Evolutionary conservation across 2,888 invertebrate genomes (phyloP).

Genomic region (Nemapogon koenigi): DNA sequence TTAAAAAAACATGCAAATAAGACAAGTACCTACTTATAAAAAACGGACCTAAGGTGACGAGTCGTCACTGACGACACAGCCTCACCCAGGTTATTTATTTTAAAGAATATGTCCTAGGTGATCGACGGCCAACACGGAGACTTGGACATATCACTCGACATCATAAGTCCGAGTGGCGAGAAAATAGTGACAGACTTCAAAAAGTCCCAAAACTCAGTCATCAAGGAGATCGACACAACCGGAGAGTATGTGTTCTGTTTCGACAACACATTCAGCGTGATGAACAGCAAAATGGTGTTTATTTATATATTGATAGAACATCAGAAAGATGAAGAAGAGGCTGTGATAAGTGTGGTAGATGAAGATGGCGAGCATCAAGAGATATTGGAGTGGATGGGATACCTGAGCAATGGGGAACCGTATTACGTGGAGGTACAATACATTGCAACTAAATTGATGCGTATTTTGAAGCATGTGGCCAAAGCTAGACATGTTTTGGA

Average conservation of each 20-base stretch:
- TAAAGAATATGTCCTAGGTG: too few relatives aligned
- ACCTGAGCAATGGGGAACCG: conserved; percentile 25
- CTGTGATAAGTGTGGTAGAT: conserved; percentile 22
- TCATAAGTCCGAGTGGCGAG: conserved; percentile 69
- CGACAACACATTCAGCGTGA: conserved; percentile 83
- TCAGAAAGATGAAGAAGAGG: conserved; percentile 31
- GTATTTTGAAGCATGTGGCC: conserved; percentile 67
- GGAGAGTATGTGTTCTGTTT: conserved; percentile 87
- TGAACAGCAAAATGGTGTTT: conserved; percentile 82
- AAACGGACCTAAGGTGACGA: too few relatives aligned
- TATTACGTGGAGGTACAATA: conserved; percentile 52
- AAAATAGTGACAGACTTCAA: conserved; percentile 71
- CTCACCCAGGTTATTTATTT: too few relatives aligned
- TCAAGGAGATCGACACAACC: conserved; percentile 60
- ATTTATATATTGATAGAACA: conserved; percentile 76
- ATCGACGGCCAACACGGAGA: conserved; percentile 87
- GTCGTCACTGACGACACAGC: too few relatives aligned
- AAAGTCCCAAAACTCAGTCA: conserved; percentile 72
- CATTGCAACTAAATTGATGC: conserved; percentile 69
- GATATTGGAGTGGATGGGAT: conserved; percentile 39
- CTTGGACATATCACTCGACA: conserved; percentile 79
- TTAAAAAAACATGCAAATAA: too few relatives aligned
- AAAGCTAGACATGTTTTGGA: conserved; percentile 72
- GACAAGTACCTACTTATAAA: too few relatives aligned
- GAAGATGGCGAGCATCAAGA: conserved; percentile 34